Percentiles rank a stretch among this genome's conserved stretches.
Evolutionary conservation across 1,140 invertebrate species (phyloP).

Genomic region (Anastrepha ludens): DNA sequence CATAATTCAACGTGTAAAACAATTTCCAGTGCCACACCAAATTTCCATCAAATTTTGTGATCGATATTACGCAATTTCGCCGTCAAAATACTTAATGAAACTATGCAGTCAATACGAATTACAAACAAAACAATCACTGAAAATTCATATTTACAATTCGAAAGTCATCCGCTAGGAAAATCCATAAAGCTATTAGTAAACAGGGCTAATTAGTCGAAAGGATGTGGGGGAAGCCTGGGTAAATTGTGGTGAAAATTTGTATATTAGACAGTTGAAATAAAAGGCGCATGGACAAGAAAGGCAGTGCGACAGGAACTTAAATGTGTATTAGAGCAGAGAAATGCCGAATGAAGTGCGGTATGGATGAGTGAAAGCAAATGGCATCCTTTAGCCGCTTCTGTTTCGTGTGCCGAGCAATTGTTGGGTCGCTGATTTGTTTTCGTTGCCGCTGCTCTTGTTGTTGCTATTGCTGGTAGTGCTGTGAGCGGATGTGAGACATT

Average conservation of each 20-base stretch:
- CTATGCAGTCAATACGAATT: background rate
- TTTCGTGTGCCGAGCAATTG: background rate
- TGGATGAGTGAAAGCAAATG: background rate
- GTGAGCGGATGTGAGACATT: conserved; percentile 36
- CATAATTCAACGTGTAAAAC: background rate
- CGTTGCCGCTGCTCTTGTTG: conserved; percentile 5
- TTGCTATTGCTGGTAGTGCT: background rate
- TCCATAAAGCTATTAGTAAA: conserved; percentile 30
- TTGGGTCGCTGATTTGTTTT: background rate
- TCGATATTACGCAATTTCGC: background rate
- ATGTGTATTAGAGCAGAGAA: background rate
- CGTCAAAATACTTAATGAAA: background rate
- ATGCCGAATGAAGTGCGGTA: background rate
- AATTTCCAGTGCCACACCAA: conserved; percentile 4
- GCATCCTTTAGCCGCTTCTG: background rate
- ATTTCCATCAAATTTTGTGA: background rate
- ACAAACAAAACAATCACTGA: background rate
- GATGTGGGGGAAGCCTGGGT: background rate
- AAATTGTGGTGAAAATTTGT: conserved; percentile 4
- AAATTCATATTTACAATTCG: background rate
- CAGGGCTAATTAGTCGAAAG: conserved; percentile 3
- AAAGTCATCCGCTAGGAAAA: conserved; percentile 15
- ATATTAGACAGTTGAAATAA: background rate
- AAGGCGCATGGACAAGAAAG: background rate
- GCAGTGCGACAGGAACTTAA: background rate